These are phyloP conservation scores for Agriopis leucophaearia DNA, from an alignment of 2,888 invertebrate species.

Conservation along the genomic window DNA sequence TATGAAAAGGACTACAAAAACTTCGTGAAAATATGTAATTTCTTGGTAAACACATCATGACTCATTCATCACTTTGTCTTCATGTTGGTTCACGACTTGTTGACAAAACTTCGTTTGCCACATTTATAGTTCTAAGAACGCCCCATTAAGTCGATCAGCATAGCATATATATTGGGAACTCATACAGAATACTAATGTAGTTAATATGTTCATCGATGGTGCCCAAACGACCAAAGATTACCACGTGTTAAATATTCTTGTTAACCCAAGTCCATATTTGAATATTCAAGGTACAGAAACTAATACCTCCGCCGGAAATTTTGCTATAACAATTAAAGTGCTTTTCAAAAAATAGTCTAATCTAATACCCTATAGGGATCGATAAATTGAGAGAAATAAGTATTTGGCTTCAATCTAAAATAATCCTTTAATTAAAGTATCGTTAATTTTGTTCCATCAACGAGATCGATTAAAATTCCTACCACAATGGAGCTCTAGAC, in stretches of 20 bases:
- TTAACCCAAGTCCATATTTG: not conserved
- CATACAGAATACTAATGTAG: constrained; percentile 30
- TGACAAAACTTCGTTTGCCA: not conserved
- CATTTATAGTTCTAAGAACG: constrained; percentile 6
- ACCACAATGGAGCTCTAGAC: constrained; percentile 54
- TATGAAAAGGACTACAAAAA: too few species aligned
- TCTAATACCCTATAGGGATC: not conserved
- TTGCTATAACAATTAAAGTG: too few species aligned
- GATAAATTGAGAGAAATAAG: not conserved
- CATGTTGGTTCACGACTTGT: too few species aligned
- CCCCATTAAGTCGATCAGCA: constrained; percentile 22
- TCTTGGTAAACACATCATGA: too few species aligned
- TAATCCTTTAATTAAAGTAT: not conserved
- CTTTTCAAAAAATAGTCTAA: too few species aligned
- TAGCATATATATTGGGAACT: constrained; percentile 17
- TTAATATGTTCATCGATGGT: constrained; percentile 26
- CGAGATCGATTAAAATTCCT: constrained; percentile 54
- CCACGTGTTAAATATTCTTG: constrained; percentile 15
- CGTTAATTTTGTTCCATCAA: constrained; percentile 13
- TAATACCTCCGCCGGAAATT: too few species aligned
- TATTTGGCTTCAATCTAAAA: not conserved
- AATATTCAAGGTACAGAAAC: too few species aligned
- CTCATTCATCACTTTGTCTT: too few species aligned
- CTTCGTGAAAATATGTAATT: too few species aligned
- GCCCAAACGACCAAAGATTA: constrained; percentile 28